Evolutionary conservation across 1,140 invertebrate genomes (phyloP).

Genomic region (Vanessa tameamea): DNA sequence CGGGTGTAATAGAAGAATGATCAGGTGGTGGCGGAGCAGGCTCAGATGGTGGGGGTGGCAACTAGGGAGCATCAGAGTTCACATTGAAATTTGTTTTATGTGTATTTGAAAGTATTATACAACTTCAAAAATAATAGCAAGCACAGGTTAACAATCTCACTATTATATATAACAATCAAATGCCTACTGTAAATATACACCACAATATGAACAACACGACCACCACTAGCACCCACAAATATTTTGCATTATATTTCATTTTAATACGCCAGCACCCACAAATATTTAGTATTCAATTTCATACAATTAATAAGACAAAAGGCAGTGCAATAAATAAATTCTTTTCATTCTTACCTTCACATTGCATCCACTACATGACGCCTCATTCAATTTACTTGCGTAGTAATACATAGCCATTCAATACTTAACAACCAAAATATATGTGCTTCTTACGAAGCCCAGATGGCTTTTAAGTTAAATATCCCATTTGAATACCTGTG

Average conservation of each 20-base stretch:
- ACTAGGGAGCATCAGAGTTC: slow-evolving; percentile 40
- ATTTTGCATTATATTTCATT: too few relatives aligned
- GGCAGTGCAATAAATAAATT: neutral
- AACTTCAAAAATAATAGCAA: neutral
- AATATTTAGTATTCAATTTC: too few relatives aligned
- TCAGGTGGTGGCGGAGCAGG: slow-evolving; percentile 59
- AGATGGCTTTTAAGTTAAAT: slow-evolving; percentile 21
- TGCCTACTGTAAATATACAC: too few relatives aligned
- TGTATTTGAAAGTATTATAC: neutral
- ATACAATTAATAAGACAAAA: too few relatives aligned
- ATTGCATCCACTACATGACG: slow-evolving; percentile 78
- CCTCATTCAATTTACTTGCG: slow-evolving; percentile 80
- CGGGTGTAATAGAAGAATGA: slow-evolving; percentile 53
- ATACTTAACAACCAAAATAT: slow-evolving; percentile 49
- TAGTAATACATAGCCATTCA: slow-evolving; percentile 82
- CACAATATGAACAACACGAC: too few relatives aligned
- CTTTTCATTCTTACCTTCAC: slow-evolving; percentile 56
- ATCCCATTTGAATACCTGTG: slow-evolving; percentile 30
- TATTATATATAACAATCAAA: too few relatives aligned
- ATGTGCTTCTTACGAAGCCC: slow-evolving; percentile 52
- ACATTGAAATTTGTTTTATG: neutral
- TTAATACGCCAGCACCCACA: too few relatives aligned
- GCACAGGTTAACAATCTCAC: neutral
- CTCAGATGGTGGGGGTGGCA: slow-evolving; percentile 58
- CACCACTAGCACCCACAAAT: too few relatives aligned